These are phyloP conservation scores for Dolomedes plantarius DNA, from an alignment of 2,888 invertebrate genomes.

Conservation along the genomic window DNA sequence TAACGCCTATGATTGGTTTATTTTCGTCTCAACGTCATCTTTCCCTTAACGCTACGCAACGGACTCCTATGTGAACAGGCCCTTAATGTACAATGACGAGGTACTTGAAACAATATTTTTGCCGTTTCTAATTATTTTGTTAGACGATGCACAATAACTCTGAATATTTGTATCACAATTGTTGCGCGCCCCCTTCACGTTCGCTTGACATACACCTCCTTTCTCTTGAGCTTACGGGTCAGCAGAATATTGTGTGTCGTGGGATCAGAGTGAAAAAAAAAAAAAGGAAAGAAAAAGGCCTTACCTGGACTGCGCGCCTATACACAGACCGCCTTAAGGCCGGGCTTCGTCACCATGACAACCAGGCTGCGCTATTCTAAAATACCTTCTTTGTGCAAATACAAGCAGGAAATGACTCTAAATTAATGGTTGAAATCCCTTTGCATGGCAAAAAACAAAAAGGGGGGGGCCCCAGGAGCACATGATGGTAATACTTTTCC, in stretches of 20 bases:
- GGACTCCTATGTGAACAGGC: too few species aligned
- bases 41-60: too few species aligned
- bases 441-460: conserved; percentile 58
- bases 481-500: conserved; percentile 69
- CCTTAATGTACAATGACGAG: too few species aligned
- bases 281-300: background rate
- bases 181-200: too few species aligned
- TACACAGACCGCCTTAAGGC: conserved; percentile 35
- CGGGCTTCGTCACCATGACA: conserved; percentile 37
- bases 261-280: background rate
- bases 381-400: conserved; percentile 69
- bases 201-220: background rate
- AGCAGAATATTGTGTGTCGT: conserved; percentile 25
- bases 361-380: conserved; percentile 60
- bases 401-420: conserved; percentile 69
- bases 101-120: too few species aligned
- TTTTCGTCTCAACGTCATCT: too few species aligned
- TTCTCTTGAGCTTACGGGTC: conserved; percentile 37
- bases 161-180: too few species aligned
- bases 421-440: conserved; percentile 67
- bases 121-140: too few species aligned
- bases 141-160: too few species aligned
- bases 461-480: too few species aligned
- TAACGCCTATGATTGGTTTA: too few species aligned
- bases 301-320: conserved; percentile 40